phyloP scores from a whole-genome alignment of 2,888 invertebrate genomes.

The Apoda limacodes region DNA sequence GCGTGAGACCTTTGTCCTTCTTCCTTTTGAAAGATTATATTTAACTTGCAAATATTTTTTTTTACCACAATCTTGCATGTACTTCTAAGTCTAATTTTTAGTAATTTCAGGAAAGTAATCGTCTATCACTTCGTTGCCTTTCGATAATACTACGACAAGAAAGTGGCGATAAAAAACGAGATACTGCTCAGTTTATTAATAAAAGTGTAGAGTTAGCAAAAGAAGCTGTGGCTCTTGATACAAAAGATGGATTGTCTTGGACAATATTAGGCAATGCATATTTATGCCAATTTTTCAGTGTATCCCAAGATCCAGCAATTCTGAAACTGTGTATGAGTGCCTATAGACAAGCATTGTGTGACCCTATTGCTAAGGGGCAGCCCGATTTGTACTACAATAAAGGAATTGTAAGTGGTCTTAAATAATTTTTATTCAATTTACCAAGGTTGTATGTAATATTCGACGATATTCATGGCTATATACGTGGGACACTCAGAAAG shows the following conservation, averaged over 20 bases:
- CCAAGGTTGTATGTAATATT: no score
- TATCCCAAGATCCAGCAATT: conserved; percentile 77
- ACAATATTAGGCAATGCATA: conserved; percentile 87
- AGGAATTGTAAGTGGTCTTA: conserved; percentile 75
- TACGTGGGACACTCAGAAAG: no score
- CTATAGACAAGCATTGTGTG: conserved; percentile 81
- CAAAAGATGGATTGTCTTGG: conserved; percentile 86
- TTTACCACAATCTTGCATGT: no score
- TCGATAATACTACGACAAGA: conserved; percentile 85
- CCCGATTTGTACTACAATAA: conserved; percentile 88
- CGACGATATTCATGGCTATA: no score
- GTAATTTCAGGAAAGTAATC: conserved; percentile 74
- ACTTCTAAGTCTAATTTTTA: no score
- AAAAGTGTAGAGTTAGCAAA: conserved; percentile 83
- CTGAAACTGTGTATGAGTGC: conserved; percentile 82
- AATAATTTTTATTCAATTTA: conserved; percentile 3
- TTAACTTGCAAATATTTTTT: no score
- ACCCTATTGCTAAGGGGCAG: conserved; percentile 76
- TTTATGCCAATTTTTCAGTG: conserved; percentile 81
- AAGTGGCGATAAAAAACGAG: conserved; percentile 35
- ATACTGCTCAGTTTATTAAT: conserved; percentile 71
- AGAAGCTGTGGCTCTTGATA: conserved; percentile 83
- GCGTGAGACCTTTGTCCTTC: no score
- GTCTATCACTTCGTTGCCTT: conserved; percentile 80
- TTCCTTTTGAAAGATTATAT: no score